A percentile compares a stretch with the other conserved stretches of the same genome.
phyloP scores from a whole-genome alignment of 2,797 vertebrate genomes.

The Myiotriccus ornatus region DNA sequence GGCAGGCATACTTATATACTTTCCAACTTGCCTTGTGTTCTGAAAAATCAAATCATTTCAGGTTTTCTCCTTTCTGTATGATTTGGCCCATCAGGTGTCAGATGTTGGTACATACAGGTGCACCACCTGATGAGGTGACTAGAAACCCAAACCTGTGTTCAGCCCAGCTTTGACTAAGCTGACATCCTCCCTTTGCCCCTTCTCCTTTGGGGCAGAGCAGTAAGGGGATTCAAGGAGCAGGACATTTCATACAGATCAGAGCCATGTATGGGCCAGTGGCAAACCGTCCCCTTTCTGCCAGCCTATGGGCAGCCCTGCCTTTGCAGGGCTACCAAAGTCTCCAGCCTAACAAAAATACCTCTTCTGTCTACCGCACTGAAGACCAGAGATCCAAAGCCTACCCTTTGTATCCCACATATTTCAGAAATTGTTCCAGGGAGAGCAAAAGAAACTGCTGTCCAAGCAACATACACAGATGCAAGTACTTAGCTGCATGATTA shows the following conservation, averaged over 20 bases:
- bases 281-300: not conserved
- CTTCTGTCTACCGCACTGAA: not conserved
- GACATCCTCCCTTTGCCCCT: not conserved
- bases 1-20: not conserved
- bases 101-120: not conserved
- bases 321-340: not conserved
- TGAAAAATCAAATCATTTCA: not conserved
- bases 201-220: not conserved
- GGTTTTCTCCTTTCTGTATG: not conserved
- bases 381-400: not conserved
- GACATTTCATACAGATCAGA: not conserved
- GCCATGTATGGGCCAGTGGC: fast-evolving
- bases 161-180: not conserved
- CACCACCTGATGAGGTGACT: not conserved
- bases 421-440: not conserved
- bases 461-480: not conserved
- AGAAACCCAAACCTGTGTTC: not conserved
- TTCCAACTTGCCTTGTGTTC: not conserved
- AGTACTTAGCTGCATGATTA: not conserved
- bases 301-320: not conserved
- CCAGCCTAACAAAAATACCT: not conserved
- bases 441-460: not conserved
- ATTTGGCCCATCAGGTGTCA: not conserved
- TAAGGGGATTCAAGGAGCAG: not conserved
- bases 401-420: fast-evolving